Evolutionary conservation across 2,797 vertebrate species (phyloP).

Genomic region (Moxostoma hubbsi): DNA sequence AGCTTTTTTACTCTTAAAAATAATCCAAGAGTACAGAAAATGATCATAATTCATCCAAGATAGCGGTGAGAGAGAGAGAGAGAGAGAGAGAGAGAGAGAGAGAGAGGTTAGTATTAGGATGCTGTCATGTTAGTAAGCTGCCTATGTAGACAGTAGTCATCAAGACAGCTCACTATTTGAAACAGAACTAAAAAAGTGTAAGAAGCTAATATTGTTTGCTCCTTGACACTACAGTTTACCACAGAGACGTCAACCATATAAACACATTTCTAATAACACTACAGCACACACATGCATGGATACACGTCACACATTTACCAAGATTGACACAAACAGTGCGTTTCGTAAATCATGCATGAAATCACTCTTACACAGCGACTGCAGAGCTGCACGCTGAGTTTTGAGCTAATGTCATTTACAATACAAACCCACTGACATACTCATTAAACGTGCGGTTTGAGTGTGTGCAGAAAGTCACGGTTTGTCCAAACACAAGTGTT

Average conservation of each 20-base stretch:
- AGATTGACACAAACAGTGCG: background rate
- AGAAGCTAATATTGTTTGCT: background rate
- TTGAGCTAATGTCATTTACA: background rate
- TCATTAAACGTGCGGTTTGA: background rate
- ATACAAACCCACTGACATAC: background rate
- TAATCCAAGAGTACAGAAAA: too few relatives aligned
- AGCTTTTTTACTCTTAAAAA: too few relatives aligned
- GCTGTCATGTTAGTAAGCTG: too few relatives aligned
- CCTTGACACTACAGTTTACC: background rate
- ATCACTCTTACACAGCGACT: constrained; percentile 7
- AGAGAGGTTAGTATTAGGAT: too few relatives aligned
- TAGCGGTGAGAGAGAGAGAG: too few relatives aligned
- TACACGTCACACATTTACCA: constrained; percentile 11
- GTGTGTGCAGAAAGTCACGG: background rate
- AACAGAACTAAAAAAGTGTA: background rate
- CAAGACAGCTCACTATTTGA: background rate
- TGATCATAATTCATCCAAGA: too few relatives aligned
- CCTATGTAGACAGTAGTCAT: too few relatives aligned
- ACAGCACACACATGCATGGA: constrained; percentile 1
- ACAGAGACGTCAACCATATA: constrained; percentile 8
- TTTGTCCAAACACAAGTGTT: constrained; percentile 26
- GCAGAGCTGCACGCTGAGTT: background rate
- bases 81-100: too few relatives aligned
- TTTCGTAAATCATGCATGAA: background rate
- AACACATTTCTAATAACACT: constrained; percentile 11